Conservation (phyloP, 2,113 vertebrate genomes). For the Polyodon spathula region DNA sequence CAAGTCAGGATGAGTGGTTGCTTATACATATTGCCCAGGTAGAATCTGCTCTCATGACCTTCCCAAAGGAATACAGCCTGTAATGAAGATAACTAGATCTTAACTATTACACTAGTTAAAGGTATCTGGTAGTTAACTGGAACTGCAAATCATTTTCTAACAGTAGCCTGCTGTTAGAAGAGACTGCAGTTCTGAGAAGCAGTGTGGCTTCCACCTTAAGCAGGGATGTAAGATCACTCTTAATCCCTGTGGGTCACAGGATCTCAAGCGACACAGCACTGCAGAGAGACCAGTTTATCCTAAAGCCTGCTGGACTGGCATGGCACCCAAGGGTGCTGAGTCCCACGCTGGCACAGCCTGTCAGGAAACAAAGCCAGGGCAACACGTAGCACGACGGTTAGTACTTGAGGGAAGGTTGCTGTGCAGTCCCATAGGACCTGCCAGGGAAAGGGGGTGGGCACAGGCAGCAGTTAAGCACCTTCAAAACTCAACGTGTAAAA, state of each 20-base stretch:
- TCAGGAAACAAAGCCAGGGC: neutral
- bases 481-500: too few relatives aligned
- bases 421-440: too few relatives aligned
- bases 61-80: neutral
- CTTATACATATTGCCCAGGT: slow-evolving; percentile 1
- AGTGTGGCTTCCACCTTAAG: neutral
- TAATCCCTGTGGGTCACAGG: slow-evolving; percentile 1
- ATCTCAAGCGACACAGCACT: neutral
- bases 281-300: neutral
- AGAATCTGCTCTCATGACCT: neutral
- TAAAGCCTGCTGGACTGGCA: slow-evolving; percentile 15
- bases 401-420: too few relatives aligned
- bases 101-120: too few relatives aligned
- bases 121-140: too few relatives aligned
- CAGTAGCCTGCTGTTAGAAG: too few relatives aligned
- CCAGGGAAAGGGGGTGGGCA: too few relatives aligned
- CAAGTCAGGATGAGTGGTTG: neutral
- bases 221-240: neutral
- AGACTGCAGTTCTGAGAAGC: neutral
- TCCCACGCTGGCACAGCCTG: neutral
- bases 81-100: too few relatives aligned
- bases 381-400: too few relatives aligned
- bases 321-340: slow-evolving; percentile 5
- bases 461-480: too few relatives aligned
- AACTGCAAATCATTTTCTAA: too few relatives aligned